phyloP scores from a whole-genome alignment of 2,797 vertebrate genomes.

The Chelmon rostratus region DNA sequence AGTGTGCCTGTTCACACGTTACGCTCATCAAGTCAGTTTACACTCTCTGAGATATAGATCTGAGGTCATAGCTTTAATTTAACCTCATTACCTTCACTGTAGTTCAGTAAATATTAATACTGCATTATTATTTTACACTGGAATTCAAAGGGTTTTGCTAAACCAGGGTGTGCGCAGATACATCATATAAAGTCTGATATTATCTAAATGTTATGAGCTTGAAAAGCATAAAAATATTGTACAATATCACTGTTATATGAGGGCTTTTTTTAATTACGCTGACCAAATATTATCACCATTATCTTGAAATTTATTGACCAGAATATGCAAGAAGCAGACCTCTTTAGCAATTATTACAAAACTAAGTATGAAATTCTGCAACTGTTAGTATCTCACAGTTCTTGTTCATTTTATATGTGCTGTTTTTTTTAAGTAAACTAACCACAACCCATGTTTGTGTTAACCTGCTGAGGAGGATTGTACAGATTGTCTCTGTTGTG shows the following conservation, averaged over 20 bases:
- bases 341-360: neutral
- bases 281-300: neutral
- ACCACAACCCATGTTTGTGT: no score
- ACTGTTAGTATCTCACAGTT: neutral
- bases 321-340: neutral
- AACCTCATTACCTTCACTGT: neutral
- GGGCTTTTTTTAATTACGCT: neutral
- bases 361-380: neutral
- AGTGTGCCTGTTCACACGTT: slow-evolving; percentile 23
- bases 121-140: neutral
- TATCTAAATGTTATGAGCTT: no score
- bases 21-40: slow-evolving; percentile 7
- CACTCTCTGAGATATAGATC: neutral
- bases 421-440: no score
- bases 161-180: neutral
- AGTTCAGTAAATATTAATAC: neutral
- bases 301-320: neutral
- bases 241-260: neutral
- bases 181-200: neutral
- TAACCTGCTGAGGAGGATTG: no score
- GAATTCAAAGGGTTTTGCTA: neutral
- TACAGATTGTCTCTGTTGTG: no score
- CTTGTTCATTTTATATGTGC: neutral
- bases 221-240: neutral
- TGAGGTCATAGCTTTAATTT: neutral